phyloP scores from a whole-genome alignment of 2,797 vertebrate species.

The Rhinoraja longicauda region DNA sequence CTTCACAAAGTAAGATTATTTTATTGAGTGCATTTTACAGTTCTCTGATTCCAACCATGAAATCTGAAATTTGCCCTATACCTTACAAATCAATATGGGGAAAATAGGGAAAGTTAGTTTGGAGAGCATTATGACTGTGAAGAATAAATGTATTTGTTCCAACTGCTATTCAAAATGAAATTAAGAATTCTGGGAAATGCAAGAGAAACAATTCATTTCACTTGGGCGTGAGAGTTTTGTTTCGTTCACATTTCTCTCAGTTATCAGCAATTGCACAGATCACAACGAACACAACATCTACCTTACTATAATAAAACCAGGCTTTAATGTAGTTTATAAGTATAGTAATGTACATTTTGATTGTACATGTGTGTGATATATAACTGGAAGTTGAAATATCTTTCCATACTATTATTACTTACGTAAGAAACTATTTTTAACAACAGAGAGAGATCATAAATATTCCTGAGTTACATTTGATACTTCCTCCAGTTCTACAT shows the following conservation, averaged over 20 bases:
- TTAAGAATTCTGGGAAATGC: not conserved
- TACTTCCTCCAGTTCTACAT: constrained; percentile 56
- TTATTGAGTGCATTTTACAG: not conserved
- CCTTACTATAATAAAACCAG: not conserved
- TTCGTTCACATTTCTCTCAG: not conserved
- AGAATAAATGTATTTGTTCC: not conserved
- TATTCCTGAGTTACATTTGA: constrained; percentile 67
- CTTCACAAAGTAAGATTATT: not conserved
- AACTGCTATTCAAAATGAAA: not conserved
- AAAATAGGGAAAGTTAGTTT: not conserved
- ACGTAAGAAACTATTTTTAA: constrained; percentile 76
- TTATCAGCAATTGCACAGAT: not conserved
- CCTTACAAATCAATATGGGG: not conserved
- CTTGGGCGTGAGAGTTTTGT: not conserved
- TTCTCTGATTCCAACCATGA: not conserved
- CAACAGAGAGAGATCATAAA: constrained; percentile 79
- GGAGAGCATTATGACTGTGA: not conserved
- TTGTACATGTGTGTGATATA: not conserved
- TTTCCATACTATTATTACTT: constrained; percentile 67
- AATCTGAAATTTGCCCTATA: not conserved
- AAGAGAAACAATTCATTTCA: constrained; percentile 8
- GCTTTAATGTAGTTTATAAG: not conserved
- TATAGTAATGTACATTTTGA: not conserved
- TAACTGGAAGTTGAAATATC: constrained; percentile 57
- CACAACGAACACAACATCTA: not conserved